Conservation (phyloP, 2,113 vertebrate genomes). For the Trichomycterus rosablanca region DNA sequence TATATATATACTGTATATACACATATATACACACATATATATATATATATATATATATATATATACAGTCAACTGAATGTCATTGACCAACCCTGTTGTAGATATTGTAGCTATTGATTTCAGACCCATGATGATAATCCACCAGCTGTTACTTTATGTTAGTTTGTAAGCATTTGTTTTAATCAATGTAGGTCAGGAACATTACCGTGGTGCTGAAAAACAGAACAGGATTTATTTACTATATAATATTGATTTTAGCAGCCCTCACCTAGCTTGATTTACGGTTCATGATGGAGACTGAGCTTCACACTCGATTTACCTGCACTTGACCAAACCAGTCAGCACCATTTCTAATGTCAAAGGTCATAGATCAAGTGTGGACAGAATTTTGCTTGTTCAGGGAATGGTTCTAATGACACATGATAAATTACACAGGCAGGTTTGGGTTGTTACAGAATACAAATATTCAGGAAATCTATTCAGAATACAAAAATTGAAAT, state of each 20-base stretch:
- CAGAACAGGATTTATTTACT: constrained; percentile 41
- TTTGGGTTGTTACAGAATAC: too few species aligned
- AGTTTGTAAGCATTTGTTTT: constrained; percentile 26
- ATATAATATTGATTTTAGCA: constrained; percentile 34
- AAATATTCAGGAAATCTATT: too few species aligned
- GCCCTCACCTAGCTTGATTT: constrained; percentile 34
- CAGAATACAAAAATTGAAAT: too few species aligned
- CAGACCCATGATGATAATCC: constrained; percentile 19
- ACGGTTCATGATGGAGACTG: constrained; percentile 22
- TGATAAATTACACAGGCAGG: too few species aligned
- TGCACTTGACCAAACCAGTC: constrained; percentile 39
- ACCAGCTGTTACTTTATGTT: constrained; percentile 31
- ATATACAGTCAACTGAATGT: not conserved
- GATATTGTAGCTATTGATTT: constrained; percentile 26
- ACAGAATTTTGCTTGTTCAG: constrained; percentile 16
- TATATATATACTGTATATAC: too few species aligned
- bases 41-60: too few species aligned
- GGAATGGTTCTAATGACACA: constrained; percentile 4
- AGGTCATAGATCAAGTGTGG: constrained; percentile 13
- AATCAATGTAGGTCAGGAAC: constrained; percentile 34
- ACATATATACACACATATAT: too few species aligned
- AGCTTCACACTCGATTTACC: constrained; percentile 19
- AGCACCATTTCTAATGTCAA: constrained; percentile 27
- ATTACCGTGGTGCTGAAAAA: constrained; percentile 38
- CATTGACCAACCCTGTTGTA: constrained; percentile 30